Percentiles rank a stretch among this genome's conserved stretches.
phyloP scores from a whole-genome alignment of 2,888 invertebrate species.

The Leptura quadrifasciata region DNA sequence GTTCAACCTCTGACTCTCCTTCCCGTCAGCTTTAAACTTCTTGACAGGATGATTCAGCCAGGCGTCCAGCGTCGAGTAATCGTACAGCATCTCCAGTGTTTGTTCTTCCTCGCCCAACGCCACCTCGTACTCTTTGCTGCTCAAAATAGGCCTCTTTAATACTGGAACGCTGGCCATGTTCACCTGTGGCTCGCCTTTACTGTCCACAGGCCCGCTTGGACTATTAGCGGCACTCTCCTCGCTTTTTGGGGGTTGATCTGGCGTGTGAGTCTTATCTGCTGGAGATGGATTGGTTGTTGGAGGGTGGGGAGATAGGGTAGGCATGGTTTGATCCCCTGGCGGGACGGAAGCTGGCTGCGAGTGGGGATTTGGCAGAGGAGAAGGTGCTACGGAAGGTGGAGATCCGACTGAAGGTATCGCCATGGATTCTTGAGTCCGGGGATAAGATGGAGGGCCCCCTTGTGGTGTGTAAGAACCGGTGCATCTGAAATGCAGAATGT shows the following conservation, averaged over 20 bases:
- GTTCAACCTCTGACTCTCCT: constrained; percentile 72
- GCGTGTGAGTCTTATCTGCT: constrained; percentile 59
- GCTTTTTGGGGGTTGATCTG: constrained; percentile 54
- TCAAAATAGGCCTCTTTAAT: constrained; percentile 86
- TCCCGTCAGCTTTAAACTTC: constrained; percentile 82
- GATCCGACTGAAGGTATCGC: constrained; percentile 78
- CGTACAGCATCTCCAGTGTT: constrained; percentile 88
- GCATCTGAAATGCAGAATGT: constrained; percentile 64
- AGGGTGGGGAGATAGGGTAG: constrained; percentile 83
- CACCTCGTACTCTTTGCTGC: constrained; percentile 86
- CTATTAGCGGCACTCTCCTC: constrained; percentile 57
- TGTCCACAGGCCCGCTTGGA: constrained; percentile 47
- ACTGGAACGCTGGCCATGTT: constrained; percentile 46
- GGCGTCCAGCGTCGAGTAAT: constrained; percentile 88
- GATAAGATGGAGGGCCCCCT: constrained; percentile 81
- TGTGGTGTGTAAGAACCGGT: constrained; percentile 76
- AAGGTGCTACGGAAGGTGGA: constrained; percentile 79
- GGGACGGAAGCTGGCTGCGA: constrained; percentile 82
- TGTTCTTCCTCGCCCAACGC: constrained; percentile 88
- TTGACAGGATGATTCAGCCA: constrained; percentile 96
- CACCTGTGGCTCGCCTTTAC: constrained; percentile 52
- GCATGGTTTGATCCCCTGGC: constrained; percentile 81
- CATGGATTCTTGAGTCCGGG: constrained; percentile 77
- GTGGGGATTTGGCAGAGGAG: constrained; percentile 82
- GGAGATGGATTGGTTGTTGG: constrained; percentile 74